phyloP scores from a whole-genome alignment of 2,888 invertebrate species.

The Sesamia inferens region DNA sequence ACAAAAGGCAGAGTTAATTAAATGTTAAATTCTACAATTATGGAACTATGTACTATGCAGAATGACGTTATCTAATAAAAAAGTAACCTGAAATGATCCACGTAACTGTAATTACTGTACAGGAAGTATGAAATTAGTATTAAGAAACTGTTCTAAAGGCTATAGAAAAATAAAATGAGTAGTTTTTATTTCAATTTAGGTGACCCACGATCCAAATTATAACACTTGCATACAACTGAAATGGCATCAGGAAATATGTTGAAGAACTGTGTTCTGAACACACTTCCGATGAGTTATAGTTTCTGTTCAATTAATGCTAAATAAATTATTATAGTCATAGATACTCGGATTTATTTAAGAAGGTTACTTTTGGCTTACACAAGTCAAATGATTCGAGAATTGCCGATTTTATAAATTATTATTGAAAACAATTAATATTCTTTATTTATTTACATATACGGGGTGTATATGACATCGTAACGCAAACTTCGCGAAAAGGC shows the following conservation, averaged over 20 bases:
- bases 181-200: constrained; percentile 25
- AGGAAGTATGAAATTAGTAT: constrained; percentile 12
- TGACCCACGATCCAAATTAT: constrained; percentile 22
- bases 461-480: too few species aligned
- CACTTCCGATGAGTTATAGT: constrained; percentile 18
- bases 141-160: background rate
- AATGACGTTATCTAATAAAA: background rate
- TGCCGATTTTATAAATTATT: background rate
- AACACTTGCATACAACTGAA: constrained; percentile 17
- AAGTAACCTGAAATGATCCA: background rate
- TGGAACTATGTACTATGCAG: background rate
- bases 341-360: background rate
- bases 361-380: background rate
- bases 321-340: background rate
- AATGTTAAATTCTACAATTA: background rate
- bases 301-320: constrained; percentile 8
- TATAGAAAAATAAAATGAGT: constrained; percentile 14
- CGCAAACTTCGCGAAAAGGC: too few species aligned
- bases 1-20: background rate
- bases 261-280: constrained; percentile 5
- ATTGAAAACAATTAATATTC: background rate
- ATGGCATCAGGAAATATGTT: constrained; percentile 34
- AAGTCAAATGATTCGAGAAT: background rate
- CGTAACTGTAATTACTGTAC: constrained; percentile 13
- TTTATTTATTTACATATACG: too few species aligned